Base-by-base conservation (phyloP, 2,888 invertebrate genomes). In the Leptopilina myrica region DNA sequence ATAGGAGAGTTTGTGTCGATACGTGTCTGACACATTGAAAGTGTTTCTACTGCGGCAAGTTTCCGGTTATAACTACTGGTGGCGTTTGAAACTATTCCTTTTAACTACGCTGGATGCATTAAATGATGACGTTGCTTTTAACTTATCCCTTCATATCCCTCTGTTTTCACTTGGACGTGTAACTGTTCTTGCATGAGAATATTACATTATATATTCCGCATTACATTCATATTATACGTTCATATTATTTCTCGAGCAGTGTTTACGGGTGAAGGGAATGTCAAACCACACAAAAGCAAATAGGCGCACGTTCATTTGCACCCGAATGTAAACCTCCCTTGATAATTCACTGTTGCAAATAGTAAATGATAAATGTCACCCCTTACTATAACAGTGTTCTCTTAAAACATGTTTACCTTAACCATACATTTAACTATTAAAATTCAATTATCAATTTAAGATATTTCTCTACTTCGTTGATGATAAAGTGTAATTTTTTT, bases 181-280 rank as follows among this genome's bases (percentile, higher is more conserved):
- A 81, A 64, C 76, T 69, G 69, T 78, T 75, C 77, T 81, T 78
- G 79, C 64, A 66, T 66, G 80, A 75, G 83, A 85, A 85, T 85
- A 84, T 84, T 83, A 82, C 83, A 84, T 85, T 84, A 84, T 84
- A 80, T 77, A 83, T 82, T 85, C 84, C 73, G 79, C 80, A 84
- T 85, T 84, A 84, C 80, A 79, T 80, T 83, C 81, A 77, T 80
- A 82, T 80, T 84, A 82, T 79, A 65, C 67, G 78, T 83, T 8
- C 9, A 75, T 77, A 78, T 81, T 78, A 78, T 76, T 59, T 49
- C 69, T 67, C 15, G 46, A 69, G 49, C 26, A 12, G 15, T 62
- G 65, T 49, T 46, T 64, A 66, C n/a, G 40, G 64, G 20, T 75
- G 14, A 14, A 14, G 73, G 64, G 73, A 53, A 75, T 78, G 59